Conservation (phyloP, 2,113 vertebrate species). For the Lucifuga dentata region DNA sequence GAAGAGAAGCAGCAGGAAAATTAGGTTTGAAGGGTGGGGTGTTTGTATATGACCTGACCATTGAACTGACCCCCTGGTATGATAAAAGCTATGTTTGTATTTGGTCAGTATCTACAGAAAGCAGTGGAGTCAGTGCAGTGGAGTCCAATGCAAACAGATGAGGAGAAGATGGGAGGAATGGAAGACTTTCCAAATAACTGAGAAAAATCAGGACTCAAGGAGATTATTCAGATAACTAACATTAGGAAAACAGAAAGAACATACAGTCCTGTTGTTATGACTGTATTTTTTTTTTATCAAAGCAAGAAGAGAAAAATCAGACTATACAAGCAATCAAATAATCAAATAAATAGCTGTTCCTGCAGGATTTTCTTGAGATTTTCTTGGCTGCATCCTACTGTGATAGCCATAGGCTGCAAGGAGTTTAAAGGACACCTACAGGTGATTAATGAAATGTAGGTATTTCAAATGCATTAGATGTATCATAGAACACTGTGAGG, state of each 20-base stretch:
- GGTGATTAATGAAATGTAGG: no score
- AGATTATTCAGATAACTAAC: slow-evolving; percentile 38
- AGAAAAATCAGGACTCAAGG: slow-evolving; percentile 27
- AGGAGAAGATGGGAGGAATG: slow-evolving; percentile 41
- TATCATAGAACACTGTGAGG: no score
- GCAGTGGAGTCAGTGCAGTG: neutral
- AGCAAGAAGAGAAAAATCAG: no score
- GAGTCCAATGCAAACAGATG: slow-evolving; percentile 62
- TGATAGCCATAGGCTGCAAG: no score
- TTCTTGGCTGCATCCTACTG: no score
- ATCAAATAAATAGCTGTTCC: no score
- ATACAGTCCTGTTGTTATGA: no score
- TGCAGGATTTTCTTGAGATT: no score
- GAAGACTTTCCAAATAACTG: slow-evolving; percentile 45
- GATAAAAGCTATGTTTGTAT: slow-evolving; percentile 63
- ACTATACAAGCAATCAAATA: no score
- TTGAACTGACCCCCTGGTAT: slow-evolving; percentile 49
- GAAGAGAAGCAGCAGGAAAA: slow-evolving; percentile 36
- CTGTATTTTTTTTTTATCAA: no score
- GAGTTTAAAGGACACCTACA: no score
- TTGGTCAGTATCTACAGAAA: slow-evolving; percentile 56
- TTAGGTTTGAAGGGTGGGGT: slow-evolving; percentile 39
- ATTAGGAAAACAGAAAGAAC: slow-evolving; percentile 29
- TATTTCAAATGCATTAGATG: no score
- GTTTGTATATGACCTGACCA: slow-evolving; percentile 56